Base-by-base conservation (phyloP, 2,113 vertebrate species). In the Origma solitaria region DNA sequence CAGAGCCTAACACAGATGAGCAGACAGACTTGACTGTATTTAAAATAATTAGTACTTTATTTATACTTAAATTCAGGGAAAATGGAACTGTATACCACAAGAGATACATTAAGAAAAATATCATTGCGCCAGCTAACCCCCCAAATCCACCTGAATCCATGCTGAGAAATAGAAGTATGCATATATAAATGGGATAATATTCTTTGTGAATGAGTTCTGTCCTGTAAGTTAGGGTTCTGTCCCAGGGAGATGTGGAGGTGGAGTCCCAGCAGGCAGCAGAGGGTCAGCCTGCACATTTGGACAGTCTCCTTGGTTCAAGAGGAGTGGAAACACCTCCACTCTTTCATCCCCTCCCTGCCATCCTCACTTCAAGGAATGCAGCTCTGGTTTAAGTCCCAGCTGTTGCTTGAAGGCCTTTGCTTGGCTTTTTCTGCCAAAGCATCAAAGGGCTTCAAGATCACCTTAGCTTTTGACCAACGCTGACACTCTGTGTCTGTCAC, bases 11-110 rank as follows among this genome's bases (percentile, higher is more conserved):
- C 88, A 90, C 12, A 86, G 92, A 94, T 28, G 37, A 65, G 64
- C 79, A 51, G 86, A 94, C 50, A 89, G 69, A 79, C 66, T 75
- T 69, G 66, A 53, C 9, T 37, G 3, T 30, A 82, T 68, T 60
- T 40, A 35, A n/a, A 75, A 53, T 16, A 45, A 51, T 73, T 44
- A n/a, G 8, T 30, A 53, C 10, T 38, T 68, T 15, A n/a, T 22
- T 95, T 66, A 93, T 42, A 94, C 83, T 96, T 96, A 95, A 97
- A 95, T 92, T 91, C 47, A 95, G 86, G 83, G 80, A 92, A 70
- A 93, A 37, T 9, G 15, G 62, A 96, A 95, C 83, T 96, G 7
- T 37, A 23, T 23, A 20, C 27, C 49, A 42, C 7, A 72, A 65
- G 58, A 65, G 44, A 28, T 15, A 51, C 27, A 58, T 7, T 8